Conservation (phyloP, 1,140 invertebrate species). For the Drosophila bipectinata region DNA sequence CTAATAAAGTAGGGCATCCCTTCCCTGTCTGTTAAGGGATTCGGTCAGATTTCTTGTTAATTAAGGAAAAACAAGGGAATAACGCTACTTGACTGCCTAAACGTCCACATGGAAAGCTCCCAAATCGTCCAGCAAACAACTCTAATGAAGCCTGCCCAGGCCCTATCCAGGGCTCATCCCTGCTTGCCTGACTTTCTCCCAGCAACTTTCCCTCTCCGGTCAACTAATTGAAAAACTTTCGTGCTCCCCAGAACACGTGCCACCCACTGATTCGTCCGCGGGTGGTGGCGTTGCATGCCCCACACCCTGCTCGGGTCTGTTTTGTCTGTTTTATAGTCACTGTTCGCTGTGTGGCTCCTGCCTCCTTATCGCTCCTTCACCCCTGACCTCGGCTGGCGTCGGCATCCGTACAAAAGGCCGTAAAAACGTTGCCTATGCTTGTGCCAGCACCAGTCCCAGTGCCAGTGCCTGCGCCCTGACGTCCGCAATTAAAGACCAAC, state of each 20-base stretch:
- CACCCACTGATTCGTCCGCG: constrained; percentile 39
- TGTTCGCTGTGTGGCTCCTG: not conserved
- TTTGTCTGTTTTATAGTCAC: constrained; percentile 43
- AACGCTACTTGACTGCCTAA: constrained; percentile 49
- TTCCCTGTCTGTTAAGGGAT: not conserved
- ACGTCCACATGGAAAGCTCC: constrained; percentile 33
- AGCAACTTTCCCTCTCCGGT: constrained; percentile 2
- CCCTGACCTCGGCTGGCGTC: not conserved
- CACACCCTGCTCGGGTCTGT: not conserved
- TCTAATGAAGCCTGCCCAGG: constrained; percentile 40
- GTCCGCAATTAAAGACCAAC: constrained; percentile 46
- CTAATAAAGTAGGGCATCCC: constrained; percentile 7
- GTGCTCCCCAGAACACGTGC: constrained; percentile 44
- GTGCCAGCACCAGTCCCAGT: too few relatives aligned
- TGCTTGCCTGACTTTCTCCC: not conserved
- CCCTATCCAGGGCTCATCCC: not conserved
- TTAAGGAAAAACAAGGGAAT: constrained; percentile 30
- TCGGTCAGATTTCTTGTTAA: constrained; percentile 39
- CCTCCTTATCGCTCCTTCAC: constrained; percentile 2
- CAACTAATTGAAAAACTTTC: constrained; percentile 51
- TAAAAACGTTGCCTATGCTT: constrained; percentile 26
- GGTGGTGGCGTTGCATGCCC: constrained; percentile 16
- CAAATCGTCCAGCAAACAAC: constrained; percentile 47
- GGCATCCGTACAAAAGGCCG: constrained; percentile 39
- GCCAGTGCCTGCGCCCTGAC: constrained; percentile 4